phyloP scores from a whole-genome alignment of 2,113 vertebrate genomes.

The Nycticorax nycticorax region DNA sequence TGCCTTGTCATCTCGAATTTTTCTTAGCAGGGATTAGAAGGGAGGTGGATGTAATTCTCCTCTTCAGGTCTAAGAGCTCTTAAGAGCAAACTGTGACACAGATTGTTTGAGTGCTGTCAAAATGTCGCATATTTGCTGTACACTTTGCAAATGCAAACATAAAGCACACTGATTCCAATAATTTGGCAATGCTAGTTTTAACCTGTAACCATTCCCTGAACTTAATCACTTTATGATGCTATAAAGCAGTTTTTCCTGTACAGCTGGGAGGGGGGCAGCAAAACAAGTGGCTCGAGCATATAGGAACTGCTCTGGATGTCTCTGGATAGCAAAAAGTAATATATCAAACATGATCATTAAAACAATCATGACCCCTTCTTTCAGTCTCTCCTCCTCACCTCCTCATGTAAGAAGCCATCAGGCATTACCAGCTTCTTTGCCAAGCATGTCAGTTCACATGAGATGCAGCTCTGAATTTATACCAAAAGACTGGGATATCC shows the following conservation, averaged over 20 bases:
- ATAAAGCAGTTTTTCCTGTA: neutral
- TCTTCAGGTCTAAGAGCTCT: neutral
- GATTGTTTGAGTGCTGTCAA: neutral
- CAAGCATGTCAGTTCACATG: neutral
- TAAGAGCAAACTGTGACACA: slow-evolving; percentile 11
- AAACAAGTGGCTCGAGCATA: neutral
- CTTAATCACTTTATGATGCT: neutral
- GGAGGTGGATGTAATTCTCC: neutral
- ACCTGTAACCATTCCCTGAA: neutral
- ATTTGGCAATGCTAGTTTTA: neutral
- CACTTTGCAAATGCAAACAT: neutral
- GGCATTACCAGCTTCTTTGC: neutral
- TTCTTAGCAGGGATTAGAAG: slow-evolving; percentile 40
- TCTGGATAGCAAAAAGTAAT: neutral
- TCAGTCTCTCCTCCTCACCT: neutral
- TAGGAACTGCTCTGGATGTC: neutral
- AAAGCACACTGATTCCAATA: neutral
- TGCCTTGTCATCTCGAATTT: slow-evolving; percentile 34
- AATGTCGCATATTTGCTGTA: neutral
- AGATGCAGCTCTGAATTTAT: neutral
- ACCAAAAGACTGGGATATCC: neutral
- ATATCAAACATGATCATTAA: neutral
- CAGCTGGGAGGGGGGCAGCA: neutral
- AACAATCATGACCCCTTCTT: neutral
- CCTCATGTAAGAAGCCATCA: neutral